phyloP scores from a whole-genome alignment of 1,140 invertebrate species.

The Ctenoplectra terminalis region DNA sequence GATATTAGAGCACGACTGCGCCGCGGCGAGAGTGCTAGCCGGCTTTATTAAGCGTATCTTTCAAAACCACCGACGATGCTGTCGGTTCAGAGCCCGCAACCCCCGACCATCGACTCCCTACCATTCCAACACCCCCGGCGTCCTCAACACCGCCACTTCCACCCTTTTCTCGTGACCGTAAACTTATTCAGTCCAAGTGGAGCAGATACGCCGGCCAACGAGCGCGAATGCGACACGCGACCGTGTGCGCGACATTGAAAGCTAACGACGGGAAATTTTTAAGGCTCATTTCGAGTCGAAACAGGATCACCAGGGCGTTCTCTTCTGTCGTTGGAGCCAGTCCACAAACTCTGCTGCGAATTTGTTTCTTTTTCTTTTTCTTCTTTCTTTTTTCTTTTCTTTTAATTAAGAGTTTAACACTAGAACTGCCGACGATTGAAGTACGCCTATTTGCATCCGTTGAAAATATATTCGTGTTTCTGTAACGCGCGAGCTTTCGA shows the following conservation, averaged over 20 bases:
- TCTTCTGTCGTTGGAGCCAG: too few species aligned
- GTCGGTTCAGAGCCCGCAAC: neutral
- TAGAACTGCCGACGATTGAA: too few species aligned
- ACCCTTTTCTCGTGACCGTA: conserved; percentile 1
- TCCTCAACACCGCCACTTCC: neutral
- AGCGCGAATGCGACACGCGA: neutral
- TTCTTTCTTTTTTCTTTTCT: too few species aligned
- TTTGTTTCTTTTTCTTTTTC: too few species aligned
- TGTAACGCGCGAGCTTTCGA: too few species aligned
- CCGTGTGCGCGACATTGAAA: conserved; percentile 13
- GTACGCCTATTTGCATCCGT: too few species aligned
- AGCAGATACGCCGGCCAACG: neutral
- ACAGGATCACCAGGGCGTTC: neutral
- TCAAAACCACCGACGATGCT: conserved; percentile 48
- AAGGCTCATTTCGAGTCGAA: neutral
- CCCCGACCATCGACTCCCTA: neutral
- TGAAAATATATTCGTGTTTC: too few species aligned
- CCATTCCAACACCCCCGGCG: neutral
- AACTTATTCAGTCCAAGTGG: conserved; percentile 40
- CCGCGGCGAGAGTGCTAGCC: conserved; percentile 19
- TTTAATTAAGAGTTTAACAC: too few species aligned
- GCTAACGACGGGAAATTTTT: conserved; percentile 15
- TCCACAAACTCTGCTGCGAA: too few species aligned
- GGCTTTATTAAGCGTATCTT: conserved; percentile 65
- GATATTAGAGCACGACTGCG: conserved; percentile 66